A percentile compares a stretch with the other conserved stretches of the same genome.
Evolutionary conservation across 2,113 vertebrate species (phyloP).

Genomic region (Pseudorasbora parva): DNA sequence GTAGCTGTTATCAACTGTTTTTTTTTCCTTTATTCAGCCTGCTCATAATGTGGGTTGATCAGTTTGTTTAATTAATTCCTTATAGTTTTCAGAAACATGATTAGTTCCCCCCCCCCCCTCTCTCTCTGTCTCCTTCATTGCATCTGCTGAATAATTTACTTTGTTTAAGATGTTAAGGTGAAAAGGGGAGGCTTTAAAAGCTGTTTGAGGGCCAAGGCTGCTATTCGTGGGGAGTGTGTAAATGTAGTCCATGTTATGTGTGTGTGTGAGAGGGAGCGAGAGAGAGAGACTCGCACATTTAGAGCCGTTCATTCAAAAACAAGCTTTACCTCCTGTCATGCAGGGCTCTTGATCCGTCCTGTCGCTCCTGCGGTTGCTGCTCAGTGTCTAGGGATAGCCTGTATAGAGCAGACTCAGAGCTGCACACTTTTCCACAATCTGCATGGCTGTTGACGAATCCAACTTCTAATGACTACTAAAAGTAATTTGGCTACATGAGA

Average conservation of each 20-base stretch:
- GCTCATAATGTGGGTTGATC: neutral
- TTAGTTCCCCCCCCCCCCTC: too few species aligned
- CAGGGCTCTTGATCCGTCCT: neutral
- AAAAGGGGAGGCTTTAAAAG: constrained; percentile 12
- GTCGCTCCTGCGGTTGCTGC: neutral
- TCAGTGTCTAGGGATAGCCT: constrained; percentile 19
- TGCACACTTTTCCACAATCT: neutral
- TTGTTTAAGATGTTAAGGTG: constrained; percentile 28
- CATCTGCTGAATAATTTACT: constrained; percentile 24
- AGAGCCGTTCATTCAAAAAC: neutral
- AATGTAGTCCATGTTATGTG: neutral
- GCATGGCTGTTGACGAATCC: neutral
- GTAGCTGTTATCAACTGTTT: neutral
- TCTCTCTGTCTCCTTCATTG: neutral
- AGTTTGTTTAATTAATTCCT: neutral
- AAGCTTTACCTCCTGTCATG: neutral
- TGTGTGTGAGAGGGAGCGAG: neutral
- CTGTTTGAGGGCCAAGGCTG: neutral
- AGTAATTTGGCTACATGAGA: neutral
- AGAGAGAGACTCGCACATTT: neutral
- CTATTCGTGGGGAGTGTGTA: neutral
- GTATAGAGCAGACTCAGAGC: neutral
- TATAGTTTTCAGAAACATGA: neutral
- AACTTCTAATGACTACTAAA: too few species aligned
- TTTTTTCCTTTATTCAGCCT: neutral